Evolutionary conservation across 37 sponge, comb jelly and placozoan species (phyloP), one percentile per base, ranked within the genome.

Genomic region (Haliclona indistincta): DNA sequence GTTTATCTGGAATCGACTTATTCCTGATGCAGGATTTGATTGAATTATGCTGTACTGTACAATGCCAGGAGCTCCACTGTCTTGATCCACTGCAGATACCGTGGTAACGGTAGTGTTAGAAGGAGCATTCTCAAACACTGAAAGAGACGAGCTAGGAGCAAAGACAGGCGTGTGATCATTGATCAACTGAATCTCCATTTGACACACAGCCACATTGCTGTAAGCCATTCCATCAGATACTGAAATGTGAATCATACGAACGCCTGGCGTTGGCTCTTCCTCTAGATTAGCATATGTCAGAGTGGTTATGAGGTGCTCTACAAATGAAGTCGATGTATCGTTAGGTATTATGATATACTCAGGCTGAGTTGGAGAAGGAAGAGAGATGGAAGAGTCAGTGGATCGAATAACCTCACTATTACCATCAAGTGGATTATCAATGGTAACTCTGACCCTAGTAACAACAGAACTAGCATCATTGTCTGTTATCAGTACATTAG

Each of bases 131-230:
- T 88, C 88, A 1, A 34, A 25, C 0, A 77, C 35, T 2, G n/a
- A 19, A 17, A 61, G 41, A 38, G 58, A 37, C 32, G 79, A 84
- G 8, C 35, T 8, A 32, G 35, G 63, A 2, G 78, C 23, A 33
- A 89, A 89, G 61, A 65, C 61, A 23, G 90, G 90, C 15, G 56
- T 19, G 38, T 83, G 26, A 1, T 89, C 84, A 68, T 89, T 89
- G 36, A 74, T 32, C 0, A 42, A 30, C 1, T 35, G 54, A n/a
- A 89, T 64, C 17, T 5, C 22, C 10, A 89, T 4, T 3, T 6
- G 4, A 1, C 71, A 49, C 17, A 69, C 13, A 4, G 64, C 84
- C 19, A 43, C 35, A 43, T 89, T 83, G 64, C 89, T 89, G 54
- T 49, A 64, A 42, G 15, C 47, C 5, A 45, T 44, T 8, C 84